phyloP scores from a whole-genome alignment of 2,888 invertebrate species.

The Pediacus dermestoides region DNA sequence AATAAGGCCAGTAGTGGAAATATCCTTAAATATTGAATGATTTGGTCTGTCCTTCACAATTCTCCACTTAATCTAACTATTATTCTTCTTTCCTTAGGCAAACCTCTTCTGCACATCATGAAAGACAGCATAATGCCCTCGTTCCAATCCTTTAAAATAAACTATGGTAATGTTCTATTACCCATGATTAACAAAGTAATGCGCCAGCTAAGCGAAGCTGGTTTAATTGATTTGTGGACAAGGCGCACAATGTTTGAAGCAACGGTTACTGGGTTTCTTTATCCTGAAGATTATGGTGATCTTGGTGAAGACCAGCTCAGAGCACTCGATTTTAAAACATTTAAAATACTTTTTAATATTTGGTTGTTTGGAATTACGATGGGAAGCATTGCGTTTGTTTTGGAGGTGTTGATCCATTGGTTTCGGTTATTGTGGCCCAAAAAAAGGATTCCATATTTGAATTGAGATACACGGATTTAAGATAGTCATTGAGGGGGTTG shows the following conservation, averaged over 20 bases:
- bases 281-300: conserved; percentile 2
- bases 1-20: too few species aligned
- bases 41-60: too few species aligned
- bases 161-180: conserved; percentile 15
- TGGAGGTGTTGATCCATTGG: too few species aligned
- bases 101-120: conserved; percentile 17
- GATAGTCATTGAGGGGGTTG: too few species aligned
- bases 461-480: too few species aligned
- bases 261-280: conserved; percentile 16
- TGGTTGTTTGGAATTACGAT: too few species aligned
- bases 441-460: too few species aligned
- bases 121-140: conserved; percentile 20
- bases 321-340: neutral
- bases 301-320: neutral
- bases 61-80: too few species aligned
- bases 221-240: conserved; percentile 20
- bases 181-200: conserved; percentile 17
- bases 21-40: too few species aligned
- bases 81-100: too few species aligned
- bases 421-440: too few species aligned
- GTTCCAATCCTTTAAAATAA: conserved; percentile 18
- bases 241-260: conserved; percentile 15
- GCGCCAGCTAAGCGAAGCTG: conserved; percentile 16
- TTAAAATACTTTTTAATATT: neutral
- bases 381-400: too few species aligned